phyloP scores from a whole-genome alignment of 35 echinoderm and acorn worm species.

The Holothuria glaberrima region DNA sequence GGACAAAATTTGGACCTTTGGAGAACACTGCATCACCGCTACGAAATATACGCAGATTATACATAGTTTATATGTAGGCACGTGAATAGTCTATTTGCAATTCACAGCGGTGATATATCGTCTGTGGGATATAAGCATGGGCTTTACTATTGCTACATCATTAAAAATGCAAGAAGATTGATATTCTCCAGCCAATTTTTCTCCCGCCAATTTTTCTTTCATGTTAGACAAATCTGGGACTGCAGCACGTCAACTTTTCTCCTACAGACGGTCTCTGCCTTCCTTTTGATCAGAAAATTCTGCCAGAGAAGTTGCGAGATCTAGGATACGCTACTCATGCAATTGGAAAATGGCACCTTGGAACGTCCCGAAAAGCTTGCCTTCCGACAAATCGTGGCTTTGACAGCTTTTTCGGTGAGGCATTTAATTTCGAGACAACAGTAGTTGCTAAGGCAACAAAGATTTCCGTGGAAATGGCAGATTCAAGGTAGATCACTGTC shows the following conservation, averaged over 20 bases:
- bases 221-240: constrained; percentile 59
- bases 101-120: too few species aligned
- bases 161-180: too few species aligned
- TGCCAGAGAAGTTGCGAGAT: constrained; percentile 53
- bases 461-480: background rate
- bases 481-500: background rate
- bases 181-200: too few species aligned
- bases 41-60: too few species aligned
- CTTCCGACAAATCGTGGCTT: constrained; percentile 62
- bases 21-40: too few species aligned
- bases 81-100: too few species aligned
- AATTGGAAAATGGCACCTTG: constrained; percentile 75
- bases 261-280: constrained; percentile 43
- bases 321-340: constrained; percentile 66
- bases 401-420: constrained; percentile 68
- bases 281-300: constrained; percentile 23
- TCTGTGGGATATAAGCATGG: too few species aligned
- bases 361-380: constrained; percentile 29
- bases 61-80: too few species aligned
- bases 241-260: constrained; percentile 61
- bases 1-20: too few species aligned
- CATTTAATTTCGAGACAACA: background rate
- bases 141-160: too few species aligned
- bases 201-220: background rate
- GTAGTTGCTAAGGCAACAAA: background rate